Evolutionary conservation across 1,140 invertebrate genomes (phyloP), one percentile per base, ranked within the genome.

Genomic region (Lordiphosa clarofinis): DNA sequence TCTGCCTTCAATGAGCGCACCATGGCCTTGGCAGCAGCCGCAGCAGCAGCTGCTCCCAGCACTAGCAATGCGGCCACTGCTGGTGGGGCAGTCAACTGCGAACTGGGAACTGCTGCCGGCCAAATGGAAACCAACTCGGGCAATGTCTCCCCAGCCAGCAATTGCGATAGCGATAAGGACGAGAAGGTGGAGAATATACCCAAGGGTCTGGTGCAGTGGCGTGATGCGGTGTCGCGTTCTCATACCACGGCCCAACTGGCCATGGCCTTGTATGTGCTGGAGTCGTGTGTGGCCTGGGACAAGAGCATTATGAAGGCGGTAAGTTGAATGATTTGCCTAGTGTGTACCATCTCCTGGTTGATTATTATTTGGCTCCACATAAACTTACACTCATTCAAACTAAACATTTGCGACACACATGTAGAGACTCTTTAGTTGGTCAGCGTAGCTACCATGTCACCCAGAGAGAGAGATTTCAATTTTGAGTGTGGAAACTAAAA

Each of bases 231-330:
- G 0, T 90, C 92, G 1, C 92, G 94, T 21, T 94, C 95, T 13
- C 93, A 93, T 71, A 97, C 96, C 4, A 94, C 97, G 0, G 94
- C 96, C 0, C 96, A 98, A 86, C 90, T 99, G 7, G 95, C 96
- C 4, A 95, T 99, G 94, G 94, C 95, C 71, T 91, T 98, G 36
- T 95, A 96, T 73, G 94, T 96, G 67, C 91, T 99, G 19, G 97
- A 98, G 86, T 94, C 94, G 12, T 96, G 94, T 78, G 96, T 99
- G 73, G 96, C 97, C 19, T 99, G 97, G 97, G 97, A 99, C 90
- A 99, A 98, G 90, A 98, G 96, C 90, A 97, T 98, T 81, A 99
- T 99, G 97, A 98, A 98, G 93, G 97, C 97, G 91, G 96, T 98
- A 92, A 94, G 95, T 90, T 19, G 15, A 37, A 11, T 13, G 19